Evolutionary conservation across 2,113 vertebrate species (phyloP), one percentile per base, ranked within the genome.

Genomic region (Cinclus cinclus): DNA sequence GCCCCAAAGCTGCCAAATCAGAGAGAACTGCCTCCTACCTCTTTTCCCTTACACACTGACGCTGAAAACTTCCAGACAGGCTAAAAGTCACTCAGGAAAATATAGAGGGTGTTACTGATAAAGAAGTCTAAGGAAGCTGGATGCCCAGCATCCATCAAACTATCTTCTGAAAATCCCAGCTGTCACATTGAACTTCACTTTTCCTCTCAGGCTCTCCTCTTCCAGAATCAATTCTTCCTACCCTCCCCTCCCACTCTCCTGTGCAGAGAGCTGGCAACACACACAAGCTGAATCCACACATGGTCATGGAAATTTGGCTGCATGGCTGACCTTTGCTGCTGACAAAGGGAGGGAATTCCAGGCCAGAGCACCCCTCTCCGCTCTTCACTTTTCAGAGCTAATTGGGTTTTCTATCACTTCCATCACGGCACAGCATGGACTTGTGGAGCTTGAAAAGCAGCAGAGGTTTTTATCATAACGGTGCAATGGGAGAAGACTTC

Each of bases 371-470:
- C 10, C 27, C 8, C 55, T 68, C 39, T 64, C 59, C 86, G 47
- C 41, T 24, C 33, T 63, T 74, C 20, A 14, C 37, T 76, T 35
- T 50, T 44, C 78, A 92, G 18, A 42, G 11, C 15, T 87, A 67
- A 80, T 33, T 70, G 28, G 41, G 11, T 90, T 83, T 85, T 63
- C 67, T 21, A 25, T 25, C 53, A 31, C 5, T 42, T 83, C 47
- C 85, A 93, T 58, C 67, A 76, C 0, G 0, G 31, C 77, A 67
- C 80, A 65, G 42, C 20, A 27, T 5, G 47, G 53, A 47, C 41
- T 78, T 20, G 13, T 6, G 31, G 79, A 95, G 82, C 85, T 88
- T 86, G 70, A 95, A 88, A 87, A 92, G 75, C 82, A 76, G 44
- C 42, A 71, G 56, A 70, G 30, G 33, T 50, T 83, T 95, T 86